Percentiles rank a stretch among this genome's conserved stretches.
phyloP scores from a whole-genome alignment of 30 jellyfish, hydroid and myxozoan species.

The Aurelia sp. region DNA sequence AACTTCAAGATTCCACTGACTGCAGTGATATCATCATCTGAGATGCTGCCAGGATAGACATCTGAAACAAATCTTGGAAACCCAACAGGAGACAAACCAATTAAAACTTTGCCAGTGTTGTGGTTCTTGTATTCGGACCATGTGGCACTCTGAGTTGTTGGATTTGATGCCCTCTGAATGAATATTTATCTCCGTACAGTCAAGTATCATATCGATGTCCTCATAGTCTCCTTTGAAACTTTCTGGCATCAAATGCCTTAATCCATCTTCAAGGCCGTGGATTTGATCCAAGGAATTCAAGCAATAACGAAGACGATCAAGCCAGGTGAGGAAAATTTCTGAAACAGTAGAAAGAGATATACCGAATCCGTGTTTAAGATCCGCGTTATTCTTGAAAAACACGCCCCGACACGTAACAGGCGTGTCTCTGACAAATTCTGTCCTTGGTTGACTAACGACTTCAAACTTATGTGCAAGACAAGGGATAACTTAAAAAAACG shows the following conservation, averaged over 20 bases:
- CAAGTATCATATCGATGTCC: constrained; percentile 8
- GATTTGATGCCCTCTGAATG: not conserved
- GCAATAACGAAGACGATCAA: constrained; percentile 30
- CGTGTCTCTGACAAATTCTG: too few relatives aligned
- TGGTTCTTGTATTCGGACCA: constrained; percentile 11
- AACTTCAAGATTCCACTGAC: constrained; percentile 18
- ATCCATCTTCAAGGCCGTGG: not conserved
- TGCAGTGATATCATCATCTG: constrained; percentile 27
- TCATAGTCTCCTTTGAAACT: constrained; percentile 26
- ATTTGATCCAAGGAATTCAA: not conserved
- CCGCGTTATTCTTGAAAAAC: too few relatives aligned
- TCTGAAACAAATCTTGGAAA: not conserved
- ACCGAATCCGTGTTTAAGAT: not conserved
- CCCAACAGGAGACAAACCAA: constrained; percentile 11
- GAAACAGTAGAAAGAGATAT: not conserved
- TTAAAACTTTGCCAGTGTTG: constrained; percentile 27
- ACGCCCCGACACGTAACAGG: too few relatives aligned
- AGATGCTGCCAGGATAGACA: constrained; percentile 19
- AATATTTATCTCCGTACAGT: constrained; percentile 2
- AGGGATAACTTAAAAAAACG: too few relatives aligned
- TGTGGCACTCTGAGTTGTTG: not conserved
- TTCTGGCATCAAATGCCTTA: constrained; percentile 1
- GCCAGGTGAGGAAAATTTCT: constrained; percentile 26
- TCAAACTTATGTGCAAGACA: too few relatives aligned
- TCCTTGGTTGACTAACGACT: too few relatives aligned